Base-by-base conservation (phyloP, 1,140 invertebrate genomes). In the Lasioglossum baleicum region DNA sequence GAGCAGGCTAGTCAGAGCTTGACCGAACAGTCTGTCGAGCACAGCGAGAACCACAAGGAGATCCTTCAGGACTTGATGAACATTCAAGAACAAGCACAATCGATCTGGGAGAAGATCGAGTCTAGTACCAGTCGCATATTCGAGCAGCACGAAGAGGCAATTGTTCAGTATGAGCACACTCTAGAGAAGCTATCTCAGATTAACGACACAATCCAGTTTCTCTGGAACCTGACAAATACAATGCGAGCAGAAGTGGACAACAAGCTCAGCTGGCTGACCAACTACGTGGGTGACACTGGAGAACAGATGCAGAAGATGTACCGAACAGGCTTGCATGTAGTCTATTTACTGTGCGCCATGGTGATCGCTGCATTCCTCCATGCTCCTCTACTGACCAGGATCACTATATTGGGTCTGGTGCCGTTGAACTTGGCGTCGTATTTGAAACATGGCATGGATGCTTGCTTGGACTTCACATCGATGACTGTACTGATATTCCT, bases 131-230 rank as follows among this genome's bases (percentile, higher is more conserved):
- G 93, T 77, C 88, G 93, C 22, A 91, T 96, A n/a, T 82, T 95
- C 15, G 70, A 87, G n/a, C 94, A 95, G 80, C 95, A 95, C 81
- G 86, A 92, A 83, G 86, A 93, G 74, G 93, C 94, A 56, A 90
- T 93, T n/a, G 66, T 86, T 4, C 94, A 95, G 72, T 95, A 95
- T 81, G 86, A 94, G 58, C 88, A 92, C 31, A 94, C 95, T 53
- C 89, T 95, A 56, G 85, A 93, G n/a, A 95, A 95, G 87, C 88
- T 96, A 5, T 83, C 91, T n/a, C 93, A 94, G 87, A 94, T 96
- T 53, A 96, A 96, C 83, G 82, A 88, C 22, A 95, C 95, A 0
- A 94, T 96, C 51, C 89, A 93, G 67, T 94, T 90, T 80, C 83
- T 96, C 31, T 93, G 94, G 87, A 83, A 92, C 72, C 81, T 95